Percentiles rank a stretch among this genome's conserved stretches.
phyloP scores from a whole-genome alignment of 2,797 vertebrate genomes.

The Luscinia luscinia region DNA sequence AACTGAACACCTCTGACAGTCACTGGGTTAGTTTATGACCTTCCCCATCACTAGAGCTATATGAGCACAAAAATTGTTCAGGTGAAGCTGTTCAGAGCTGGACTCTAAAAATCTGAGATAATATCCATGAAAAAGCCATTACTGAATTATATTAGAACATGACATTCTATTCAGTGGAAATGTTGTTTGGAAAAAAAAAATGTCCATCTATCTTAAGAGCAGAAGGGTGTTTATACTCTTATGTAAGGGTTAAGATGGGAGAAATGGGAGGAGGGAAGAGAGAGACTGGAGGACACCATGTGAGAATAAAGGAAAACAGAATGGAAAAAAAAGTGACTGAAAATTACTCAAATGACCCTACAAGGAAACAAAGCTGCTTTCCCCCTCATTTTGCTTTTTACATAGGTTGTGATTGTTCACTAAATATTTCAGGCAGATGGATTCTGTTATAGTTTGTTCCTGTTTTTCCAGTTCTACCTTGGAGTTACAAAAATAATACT shows the following conservation, averaged over 20 bases:
- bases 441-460: neutral
- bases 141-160: neutral
- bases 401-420: neutral
- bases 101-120: neutral
- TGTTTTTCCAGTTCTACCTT: neutral
- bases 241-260: neutral
- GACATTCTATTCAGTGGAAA: neutral
- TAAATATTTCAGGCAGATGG: neutral
- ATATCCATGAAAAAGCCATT: neutral
- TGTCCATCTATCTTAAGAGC: neutral
- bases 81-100: neutral
- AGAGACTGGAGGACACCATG: neutral
- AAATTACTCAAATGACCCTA: neutral
- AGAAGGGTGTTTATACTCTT: neutral
- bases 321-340: neutral
- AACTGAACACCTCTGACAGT: neutral
- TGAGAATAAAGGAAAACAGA: neutral
- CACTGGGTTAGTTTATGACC: neutral
- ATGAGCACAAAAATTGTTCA: neutral
- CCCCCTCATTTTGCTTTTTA: neutral
- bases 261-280: neutral
- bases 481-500: neutral
- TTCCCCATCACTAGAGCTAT: neutral
- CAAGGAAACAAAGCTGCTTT: neutral
- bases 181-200: neutral